phyloP scores from a whole-genome alignment of 2,113 vertebrate species.

The Motacilla tschutschensis region DNA sequence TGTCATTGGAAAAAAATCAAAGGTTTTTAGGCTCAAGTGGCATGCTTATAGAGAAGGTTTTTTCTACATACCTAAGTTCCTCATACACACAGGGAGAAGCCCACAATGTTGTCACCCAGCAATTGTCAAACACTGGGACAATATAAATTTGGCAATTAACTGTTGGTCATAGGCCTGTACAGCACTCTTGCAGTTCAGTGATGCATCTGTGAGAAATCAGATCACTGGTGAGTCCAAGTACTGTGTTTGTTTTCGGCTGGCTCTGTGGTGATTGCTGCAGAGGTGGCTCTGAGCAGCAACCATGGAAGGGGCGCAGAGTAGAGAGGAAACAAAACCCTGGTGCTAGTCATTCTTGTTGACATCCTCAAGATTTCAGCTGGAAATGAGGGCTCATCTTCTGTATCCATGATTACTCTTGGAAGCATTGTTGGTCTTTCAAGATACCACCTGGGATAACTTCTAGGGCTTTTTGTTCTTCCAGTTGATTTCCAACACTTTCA shows the following conservation, averaged over 20 bases:
- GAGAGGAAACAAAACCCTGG: neutral
- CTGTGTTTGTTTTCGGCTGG: neutral
- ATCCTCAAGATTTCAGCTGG: neutral
- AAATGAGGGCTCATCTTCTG: neutral
- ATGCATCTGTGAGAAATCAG: neutral
- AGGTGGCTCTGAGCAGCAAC: neutral
- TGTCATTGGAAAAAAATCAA: neutral
- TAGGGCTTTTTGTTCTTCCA: neutral
- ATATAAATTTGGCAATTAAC: neutral
- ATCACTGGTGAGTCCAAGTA: neutral
- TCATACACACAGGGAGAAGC: accelerated
- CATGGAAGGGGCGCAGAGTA: accelerated
- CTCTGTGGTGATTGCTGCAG: neutral
- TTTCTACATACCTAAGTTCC: neutral
- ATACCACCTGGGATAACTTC: neutral
- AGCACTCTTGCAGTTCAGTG: neutral
- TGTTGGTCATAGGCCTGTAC: neutral
- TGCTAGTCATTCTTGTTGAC: neutral
- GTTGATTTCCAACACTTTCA: neutral
- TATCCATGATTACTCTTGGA: neutral
- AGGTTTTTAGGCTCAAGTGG: neutral
- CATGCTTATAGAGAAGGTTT: neutral
- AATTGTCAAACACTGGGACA: neutral
- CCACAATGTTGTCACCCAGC: neutral
- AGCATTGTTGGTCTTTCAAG: neutral